phyloP scores from a whole-genome alignment of 2,797 vertebrate species.

The Gymnoscopelus microlampas region DNA sequence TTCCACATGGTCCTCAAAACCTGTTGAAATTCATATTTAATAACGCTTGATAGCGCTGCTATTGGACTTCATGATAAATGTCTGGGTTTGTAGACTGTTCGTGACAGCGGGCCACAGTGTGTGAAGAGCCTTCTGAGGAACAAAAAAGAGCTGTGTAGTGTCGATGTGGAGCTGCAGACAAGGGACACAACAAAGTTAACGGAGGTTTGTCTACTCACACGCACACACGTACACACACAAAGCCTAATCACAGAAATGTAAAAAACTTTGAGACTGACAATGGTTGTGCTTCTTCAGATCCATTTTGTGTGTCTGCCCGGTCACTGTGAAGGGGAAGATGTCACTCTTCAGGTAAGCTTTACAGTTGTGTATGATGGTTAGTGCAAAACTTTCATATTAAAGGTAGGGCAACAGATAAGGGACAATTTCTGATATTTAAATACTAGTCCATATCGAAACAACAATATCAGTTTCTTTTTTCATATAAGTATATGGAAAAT shows the following conservation, averaged over 20 bases:
- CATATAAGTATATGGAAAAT: no score
- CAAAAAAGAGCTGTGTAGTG: constrained; percentile 88
- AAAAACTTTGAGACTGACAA: constrained; percentile 10
- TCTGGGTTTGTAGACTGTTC: constrained; percentile 83
- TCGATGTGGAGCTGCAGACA: constrained; percentile 82
- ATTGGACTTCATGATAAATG: no score
- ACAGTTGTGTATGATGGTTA: not conserved
- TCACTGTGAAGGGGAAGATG: constrained; percentile 76
- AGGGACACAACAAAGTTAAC: constrained; percentile 80
- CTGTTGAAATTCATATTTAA: no score
- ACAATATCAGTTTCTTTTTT: no score
- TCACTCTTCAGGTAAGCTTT: constrained; percentile 74
- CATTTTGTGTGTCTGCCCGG: constrained; percentile 83
- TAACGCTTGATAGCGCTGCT: no score
- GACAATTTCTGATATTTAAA: not conserved
- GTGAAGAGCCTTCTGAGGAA: constrained; percentile 90
- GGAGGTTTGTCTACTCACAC: constrained; percentile 80
- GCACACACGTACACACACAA: not conserved
- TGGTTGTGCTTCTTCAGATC: constrained; percentile 70
- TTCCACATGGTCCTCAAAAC: no score
- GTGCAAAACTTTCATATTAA: no score
- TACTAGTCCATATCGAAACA: no score
- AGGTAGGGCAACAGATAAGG: not conserved
- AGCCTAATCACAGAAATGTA: not conserved
- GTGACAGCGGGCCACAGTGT: constrained; percentile 84